A percentile compares a stretch with the other conserved stretches of the same genome.
These are phyloP conservation scores for Sinocyclocheilus rhinocerous DNA, from an alignment of 2,113 vertebrate species.

Conservation along the genomic window DNA sequence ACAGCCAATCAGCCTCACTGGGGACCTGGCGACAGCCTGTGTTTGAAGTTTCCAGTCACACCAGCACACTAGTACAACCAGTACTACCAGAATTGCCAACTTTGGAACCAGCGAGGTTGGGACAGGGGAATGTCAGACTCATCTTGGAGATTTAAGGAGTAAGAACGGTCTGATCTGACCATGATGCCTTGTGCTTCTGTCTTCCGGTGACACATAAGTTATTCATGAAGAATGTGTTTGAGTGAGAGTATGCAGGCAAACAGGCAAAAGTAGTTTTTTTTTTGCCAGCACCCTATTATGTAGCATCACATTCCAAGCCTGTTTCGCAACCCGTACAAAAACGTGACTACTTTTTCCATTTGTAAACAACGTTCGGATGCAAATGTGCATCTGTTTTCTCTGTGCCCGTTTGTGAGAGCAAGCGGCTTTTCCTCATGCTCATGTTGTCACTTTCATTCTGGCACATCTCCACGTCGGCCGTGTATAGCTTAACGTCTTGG, in stretches of 20 bases:
- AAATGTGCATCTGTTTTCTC: constrained; percentile 54
- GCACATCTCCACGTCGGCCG: constrained; percentile 72
- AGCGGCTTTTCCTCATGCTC: constrained; percentile 55
- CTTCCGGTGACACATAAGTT: constrained; percentile 56
- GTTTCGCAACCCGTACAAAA: constrained; percentile 34
- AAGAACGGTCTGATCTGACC: constrained; percentile 16
- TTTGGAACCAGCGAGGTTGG: neutral
- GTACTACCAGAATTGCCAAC: constrained; percentile 14
- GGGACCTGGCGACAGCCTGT: constrained; percentile 35
- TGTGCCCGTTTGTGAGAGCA: constrained; percentile 59
- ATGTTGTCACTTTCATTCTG: constrained; percentile 65
- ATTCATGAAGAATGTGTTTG: constrained; percentile 57
- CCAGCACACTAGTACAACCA: constrained; percentile 1
- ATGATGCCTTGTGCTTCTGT: constrained; percentile 23
- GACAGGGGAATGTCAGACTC: constrained; percentile 28
- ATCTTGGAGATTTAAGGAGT: constrained; percentile 24
- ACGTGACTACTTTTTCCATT: constrained; percentile 37
- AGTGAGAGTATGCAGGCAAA: constrained; percentile 46
- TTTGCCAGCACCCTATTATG: constrained; percentile 14
- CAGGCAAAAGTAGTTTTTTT: constrained; percentile 30
- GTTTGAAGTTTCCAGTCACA: constrained; percentile 50
- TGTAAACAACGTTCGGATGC: constrained; percentile 65
- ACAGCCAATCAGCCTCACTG: constrained; percentile 38
- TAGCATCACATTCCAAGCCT: constrained; percentile 37
- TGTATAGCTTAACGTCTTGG: constrained; percentile 69